Percentiles rank a stretch among this genome's conserved stretches.
phyloP scores from a whole-genome alignment of 2,888 invertebrate species.

The Lepidocyrtinus sp. region DNA sequence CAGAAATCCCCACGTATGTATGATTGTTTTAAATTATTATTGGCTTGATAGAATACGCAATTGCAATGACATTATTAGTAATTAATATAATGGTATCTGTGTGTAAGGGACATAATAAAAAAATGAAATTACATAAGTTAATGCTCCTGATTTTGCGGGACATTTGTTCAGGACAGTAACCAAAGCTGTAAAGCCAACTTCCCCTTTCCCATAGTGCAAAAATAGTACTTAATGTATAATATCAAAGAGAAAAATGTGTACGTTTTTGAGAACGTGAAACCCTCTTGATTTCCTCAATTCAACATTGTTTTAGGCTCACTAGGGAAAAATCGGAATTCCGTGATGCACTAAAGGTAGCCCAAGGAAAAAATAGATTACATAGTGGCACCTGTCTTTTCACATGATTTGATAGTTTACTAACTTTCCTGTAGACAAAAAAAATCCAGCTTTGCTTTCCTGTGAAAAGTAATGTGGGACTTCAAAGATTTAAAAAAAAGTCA shows the following conservation, averaged over 20 bases:
- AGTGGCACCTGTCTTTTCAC: too few species aligned
- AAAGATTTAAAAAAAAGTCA: too few species aligned
- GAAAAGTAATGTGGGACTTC: too few species aligned
- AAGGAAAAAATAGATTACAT: too few species aligned
- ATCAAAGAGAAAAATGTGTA: neutral
- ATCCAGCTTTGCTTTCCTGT: too few species aligned
- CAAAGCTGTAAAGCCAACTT: slow-evolving; percentile 18
- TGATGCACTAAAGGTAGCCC: neutral
- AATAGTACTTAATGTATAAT: neutral
- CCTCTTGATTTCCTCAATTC: slow-evolving; percentile 21
- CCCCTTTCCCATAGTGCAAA: slow-evolving; percentile 32
- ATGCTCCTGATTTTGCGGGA: slow-evolving; percentile 7
- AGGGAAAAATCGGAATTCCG: neutral
- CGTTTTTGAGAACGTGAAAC: slow-evolving; percentile 25
- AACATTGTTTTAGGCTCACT: neutral
- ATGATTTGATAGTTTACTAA: too few species aligned
- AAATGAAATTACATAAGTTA: too few species aligned
- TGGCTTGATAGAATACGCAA: neutral
- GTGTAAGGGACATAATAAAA: neutral
- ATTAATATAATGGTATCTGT: neutral
- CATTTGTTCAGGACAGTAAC: neutral
- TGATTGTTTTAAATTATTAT: slow-evolving; percentile 11
- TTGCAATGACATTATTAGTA: neutral
- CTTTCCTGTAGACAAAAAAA: too few species aligned
- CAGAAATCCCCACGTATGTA: neutral